phyloP scores from a whole-genome alignment of 2,797 vertebrate genomes.

The Pangasius krempfi region DNA sequence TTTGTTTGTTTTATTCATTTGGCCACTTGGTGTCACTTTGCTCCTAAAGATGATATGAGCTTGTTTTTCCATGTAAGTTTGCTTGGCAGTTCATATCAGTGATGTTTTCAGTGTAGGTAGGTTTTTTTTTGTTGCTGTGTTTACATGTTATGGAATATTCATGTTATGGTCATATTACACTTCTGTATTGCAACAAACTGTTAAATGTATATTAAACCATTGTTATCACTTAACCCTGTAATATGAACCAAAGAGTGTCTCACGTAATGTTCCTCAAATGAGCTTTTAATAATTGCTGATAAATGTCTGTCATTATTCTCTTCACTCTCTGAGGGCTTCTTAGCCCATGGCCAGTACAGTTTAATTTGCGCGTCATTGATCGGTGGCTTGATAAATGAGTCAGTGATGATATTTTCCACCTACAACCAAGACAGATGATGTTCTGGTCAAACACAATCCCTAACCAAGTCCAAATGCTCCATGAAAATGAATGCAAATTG shows the following conservation, averaged over 20 bases:
- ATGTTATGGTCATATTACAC: neutral
- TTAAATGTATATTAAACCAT: neutral
- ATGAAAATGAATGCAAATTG: slow-evolving; percentile 40
- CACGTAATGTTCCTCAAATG: neutral
- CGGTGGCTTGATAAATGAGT: slow-evolving; percentile 44
- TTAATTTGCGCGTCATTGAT: slow-evolving; percentile 33
- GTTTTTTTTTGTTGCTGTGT: neutral
- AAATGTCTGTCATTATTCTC: neutral
- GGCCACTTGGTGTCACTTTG: slow-evolving; percentile 67
- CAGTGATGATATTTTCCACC: slow-evolving; percentile 43
- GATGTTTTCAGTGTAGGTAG: neutral
- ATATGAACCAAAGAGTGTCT: neutral
- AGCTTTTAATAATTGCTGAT: neutral
- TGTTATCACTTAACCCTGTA: neutral
- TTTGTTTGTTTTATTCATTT: slow-evolving; percentile 53
- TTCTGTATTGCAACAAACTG: neutral
- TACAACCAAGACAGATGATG: slow-evolving; percentile 11
- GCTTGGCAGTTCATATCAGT: slow-evolving; percentile 1
- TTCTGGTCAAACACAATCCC: slow-evolving; percentile 10
- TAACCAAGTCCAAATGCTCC: neutral
- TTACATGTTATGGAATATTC: neutral
- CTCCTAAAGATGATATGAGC: slow-evolving; percentile 8
- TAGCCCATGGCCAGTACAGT: slow-evolving; percentile 19
- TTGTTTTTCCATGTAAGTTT: neutral
- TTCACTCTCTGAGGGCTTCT: neutral